Percentiles rank a stretch among this genome's conserved stretches.
phyloP scores from a whole-genome alignment of 2,113 vertebrate genomes.

The Ptilonorhynchus violaceus region DNA sequence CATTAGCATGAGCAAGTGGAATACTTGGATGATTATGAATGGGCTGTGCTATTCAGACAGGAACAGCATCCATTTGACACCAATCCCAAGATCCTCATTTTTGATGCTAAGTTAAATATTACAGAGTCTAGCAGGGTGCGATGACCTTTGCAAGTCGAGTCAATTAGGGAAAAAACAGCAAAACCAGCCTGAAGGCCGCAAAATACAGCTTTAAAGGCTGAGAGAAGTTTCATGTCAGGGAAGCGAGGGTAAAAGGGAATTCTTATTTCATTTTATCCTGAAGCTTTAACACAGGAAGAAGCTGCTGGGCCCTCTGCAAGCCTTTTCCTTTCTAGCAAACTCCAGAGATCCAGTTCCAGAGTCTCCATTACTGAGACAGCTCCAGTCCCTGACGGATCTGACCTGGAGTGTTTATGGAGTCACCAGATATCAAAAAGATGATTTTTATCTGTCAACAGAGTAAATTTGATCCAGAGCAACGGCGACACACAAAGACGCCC shows the following conservation, averaged over 20 bases:
- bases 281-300: neutral
- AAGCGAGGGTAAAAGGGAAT: neutral
- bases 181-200: neutral
- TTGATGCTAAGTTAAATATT: constrained; percentile 53
- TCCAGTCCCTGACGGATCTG: neutral
- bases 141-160: neutral
- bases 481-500: neutral
- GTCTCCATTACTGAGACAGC: neutral
- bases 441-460: constrained; percentile 14
- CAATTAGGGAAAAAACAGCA: neutral
- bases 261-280: neutral
- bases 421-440: neutral
- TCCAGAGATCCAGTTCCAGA: neutral
- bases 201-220: neutral
- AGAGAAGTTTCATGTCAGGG: neutral
- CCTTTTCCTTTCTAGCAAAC: neutral
- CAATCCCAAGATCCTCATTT: constrained; percentile 12
- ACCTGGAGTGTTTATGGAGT: neutral
- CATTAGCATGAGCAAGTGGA: constrained; percentile 16
- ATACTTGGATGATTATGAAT: constrained; percentile 52
- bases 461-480: neutral
- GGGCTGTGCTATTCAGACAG: constrained; percentile 25
- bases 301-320: neutral
- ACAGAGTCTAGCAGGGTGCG: neutral
- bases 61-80: constrained; percentile 27